Evolutionary conservation across 30 jellyfish, hydroid and myxozoan species (phyloP), one percentile per base, ranked within the genome.

Genomic region (Haliclystus octoradiatus): DNA sequence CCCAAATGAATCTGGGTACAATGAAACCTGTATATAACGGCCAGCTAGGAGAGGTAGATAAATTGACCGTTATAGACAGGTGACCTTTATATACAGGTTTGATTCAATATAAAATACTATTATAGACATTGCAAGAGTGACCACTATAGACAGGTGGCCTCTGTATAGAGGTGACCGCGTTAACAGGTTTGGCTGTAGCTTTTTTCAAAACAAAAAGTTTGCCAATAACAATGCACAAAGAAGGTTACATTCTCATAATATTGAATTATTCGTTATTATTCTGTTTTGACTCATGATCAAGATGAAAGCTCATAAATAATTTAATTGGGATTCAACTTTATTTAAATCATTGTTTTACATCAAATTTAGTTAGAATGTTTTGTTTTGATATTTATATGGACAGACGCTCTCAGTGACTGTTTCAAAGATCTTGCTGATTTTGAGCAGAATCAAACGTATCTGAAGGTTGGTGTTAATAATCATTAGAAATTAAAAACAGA

Each of bases 371-470:
- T n/a, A n/a, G n/a, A n/a, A n/a, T n/a, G n/a, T n/a, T n/a, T n/a
- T n/a, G n/a, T n/a, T n/a, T n/a, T n/a, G n/a, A n/a, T n/a, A n/a
- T n/a, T n/a, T n/a, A n/a, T 7, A 33, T 30, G n/a, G 73, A 26
- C 69, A 78, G 96, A 68, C 61, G 85, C 64, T 14, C 19, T 85
- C 4, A 74, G 90, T 68, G 66, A 72, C 30, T 73, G 80, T 33
- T 85, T 85, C 46, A 47, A 49, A 27, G 84, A 50, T 24, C 78
- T 85, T 25, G 73, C 93, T 33, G 84, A 78, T 22, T 81, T 80
- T n/a, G 96, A 85, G 63, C 49, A 34, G 29, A 79, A 78, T 69
- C 88, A 85, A 31, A 85, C 96, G 26, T 85, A 85, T 71, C 64
- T 85, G 23, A 79, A 77, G 93, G 96, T 85, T 49, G 14, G 75